Base-by-base conservation (phyloP, 2,888 invertebrate species). In the Hermodice carunculata region DNA sequence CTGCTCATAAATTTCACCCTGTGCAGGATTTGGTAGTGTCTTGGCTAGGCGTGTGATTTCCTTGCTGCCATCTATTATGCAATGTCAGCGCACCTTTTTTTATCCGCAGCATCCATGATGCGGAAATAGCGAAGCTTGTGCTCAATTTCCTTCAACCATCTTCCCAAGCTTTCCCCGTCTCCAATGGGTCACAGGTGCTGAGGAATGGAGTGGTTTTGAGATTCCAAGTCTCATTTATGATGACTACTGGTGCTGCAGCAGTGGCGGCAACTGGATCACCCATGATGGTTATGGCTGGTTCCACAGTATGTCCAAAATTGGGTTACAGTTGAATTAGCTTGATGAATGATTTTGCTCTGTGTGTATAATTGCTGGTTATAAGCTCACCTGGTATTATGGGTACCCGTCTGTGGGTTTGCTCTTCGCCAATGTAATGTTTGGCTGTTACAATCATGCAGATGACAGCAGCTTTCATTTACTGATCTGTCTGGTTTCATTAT, bases 81-180 rank as follows among this genome's bases (percentile, higher is more conserved):
- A n/a, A n/a, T n/a, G n/a, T 37, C 17, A 37, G 37, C 17, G 37
- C 37, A 37, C 17, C 37, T n/a, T 17, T 37, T 37, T 37, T 37
- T 37, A 37, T 37, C 37, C 17, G 17, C 11, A 17, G 37, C 11
- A 17, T 37, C 37, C 61, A 56, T 61, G 11, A 66, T 63, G 40
- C 32, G 28, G 57, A 66, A 61, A 32, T 58, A 63, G 3, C 48
- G 31, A 34, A 64, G 64, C 32, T 67, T 51, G 44, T 60, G 51
- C 46, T 64, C 63, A 40, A 64, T 67, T 2, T 32, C 60, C 24
- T 63, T 60, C 0, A 67, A 28, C 60, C 58, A 60, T 57, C 64
- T 54, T 64, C 67, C 60, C 60, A 67, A 0, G 48, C 48, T 44
- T 60, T 42, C 17, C 54, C 67, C 17, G 60, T 42, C 4, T 19